A percentile compares a stretch with the other conserved stretches of the same genome.
Evolutionary conservation across 2,888 invertebrate genomes (phyloP).

Genomic region (Himalopsyche kuldschensis): DNA sequence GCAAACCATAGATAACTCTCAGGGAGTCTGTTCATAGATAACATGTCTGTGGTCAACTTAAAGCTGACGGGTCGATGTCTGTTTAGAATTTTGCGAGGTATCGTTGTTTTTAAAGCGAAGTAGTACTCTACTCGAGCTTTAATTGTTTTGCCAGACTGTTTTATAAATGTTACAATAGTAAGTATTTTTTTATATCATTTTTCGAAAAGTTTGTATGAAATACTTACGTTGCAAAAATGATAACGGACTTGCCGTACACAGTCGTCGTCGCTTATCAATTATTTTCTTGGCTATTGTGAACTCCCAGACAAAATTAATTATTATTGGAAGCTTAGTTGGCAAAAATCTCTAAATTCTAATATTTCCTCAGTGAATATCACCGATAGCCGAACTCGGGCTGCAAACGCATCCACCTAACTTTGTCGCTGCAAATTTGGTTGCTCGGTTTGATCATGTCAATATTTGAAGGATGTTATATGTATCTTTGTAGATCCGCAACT

Average conservation of each 20-base stretch:
- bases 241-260: not conserved
- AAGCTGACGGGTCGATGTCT: conserved; percentile 20
- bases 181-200: not conserved
- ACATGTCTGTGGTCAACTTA: conserved; percentile 7
- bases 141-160: not conserved
- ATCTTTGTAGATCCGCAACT: too few relatives aligned
- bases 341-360: not conserved
- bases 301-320: not conserved
- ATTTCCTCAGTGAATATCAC: too few relatives aligned
- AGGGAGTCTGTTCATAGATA: too few relatives aligned
- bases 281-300: not conserved
- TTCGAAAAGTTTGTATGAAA: not conserved
- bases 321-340: too few relatives aligned
- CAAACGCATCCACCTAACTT: too few relatives aligned
- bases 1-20: too few relatives aligned
- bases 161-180: not conserved
- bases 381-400: too few relatives aligned
- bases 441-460: too few relatives aligned
- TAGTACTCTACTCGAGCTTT: not conserved
- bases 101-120: not conserved
- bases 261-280: not conserved
- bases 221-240: not conserved
- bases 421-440: too few relatives aligned
- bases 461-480: too few relatives aligned
- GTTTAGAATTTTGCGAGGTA: not conserved